Evolutionary conservation across 2,113 vertebrate species (phyloP).

Genomic region (Gambusia affinis): DNA sequence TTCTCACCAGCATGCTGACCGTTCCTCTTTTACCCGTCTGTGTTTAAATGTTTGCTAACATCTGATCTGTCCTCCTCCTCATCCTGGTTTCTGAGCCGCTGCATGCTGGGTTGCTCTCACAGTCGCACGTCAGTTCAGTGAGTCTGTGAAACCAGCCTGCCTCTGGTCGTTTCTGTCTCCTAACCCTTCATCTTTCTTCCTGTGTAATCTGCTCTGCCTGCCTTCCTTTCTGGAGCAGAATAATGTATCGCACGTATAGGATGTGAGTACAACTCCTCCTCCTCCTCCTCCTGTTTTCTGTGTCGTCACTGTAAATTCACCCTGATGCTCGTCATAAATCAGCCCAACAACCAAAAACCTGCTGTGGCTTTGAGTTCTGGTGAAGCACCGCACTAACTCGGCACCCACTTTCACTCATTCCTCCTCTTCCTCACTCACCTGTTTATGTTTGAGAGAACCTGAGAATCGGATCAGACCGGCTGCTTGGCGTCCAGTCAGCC

Average conservation of each 20-base stretch:
- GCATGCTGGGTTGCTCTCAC: conserved; percentile 56
- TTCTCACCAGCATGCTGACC: neutral
- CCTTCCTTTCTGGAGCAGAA: conserved; percentile 96
- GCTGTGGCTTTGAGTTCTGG: conserved; percentile 17
- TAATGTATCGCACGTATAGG: conserved; percentile 99
- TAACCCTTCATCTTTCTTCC: conserved; percentile 76
- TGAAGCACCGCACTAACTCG: conserved; percentile 18
- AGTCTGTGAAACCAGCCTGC: conserved; percentile 45
- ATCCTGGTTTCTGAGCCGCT: conserved; percentile 12
- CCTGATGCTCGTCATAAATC: conserved; percentile 3
- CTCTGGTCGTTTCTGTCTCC: conserved; percentile 30
- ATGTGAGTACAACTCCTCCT: conserved; percentile 92
- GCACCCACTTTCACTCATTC: neutral
- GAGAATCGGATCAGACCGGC: neutral
- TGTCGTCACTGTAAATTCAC: conserved; percentile 13
- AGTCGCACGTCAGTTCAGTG: neutral
- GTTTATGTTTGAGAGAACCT: neutral
- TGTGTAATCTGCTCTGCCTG: conserved; percentile 85
- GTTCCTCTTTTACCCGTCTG: neutral
- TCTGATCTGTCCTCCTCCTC: conserved; percentile 28
- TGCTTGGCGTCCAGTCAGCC: neutral
- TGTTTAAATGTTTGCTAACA: no score
- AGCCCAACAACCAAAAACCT: neutral
- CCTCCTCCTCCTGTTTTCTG: conserved; percentile 16
- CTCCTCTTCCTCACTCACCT: neutral